Evolutionary conservation across 1,140 invertebrate genomes (phyloP), one percentile per base, ranked within the genome.

Genomic region (Macrobrachium rosenbergii): DNA sequence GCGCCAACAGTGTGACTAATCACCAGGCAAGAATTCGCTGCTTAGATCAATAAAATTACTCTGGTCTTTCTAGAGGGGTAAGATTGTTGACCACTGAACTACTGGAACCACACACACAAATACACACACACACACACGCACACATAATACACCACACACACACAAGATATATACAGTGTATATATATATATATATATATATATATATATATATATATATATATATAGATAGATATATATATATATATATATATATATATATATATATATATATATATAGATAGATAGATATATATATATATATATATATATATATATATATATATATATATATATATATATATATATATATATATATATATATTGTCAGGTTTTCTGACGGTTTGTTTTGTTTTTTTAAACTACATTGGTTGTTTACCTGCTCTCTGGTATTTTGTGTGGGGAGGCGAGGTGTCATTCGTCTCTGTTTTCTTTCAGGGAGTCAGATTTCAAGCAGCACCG

Each of bases 121-220:
- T 67, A 67, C 12, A 67, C 21, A 67, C 3, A 67, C 12, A 67
- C 12, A 67, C 12, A 67, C 12, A 67, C 12, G 12, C 12, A n/a
- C 12, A 67, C n/a, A n/a, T n/a, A n/a, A n/a, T n/a, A n/a, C n/a
- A n/a, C n/a, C 12, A 67, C 12, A 67, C 12, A 67, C 12, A 67
- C 6, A n/a, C 21, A n/a, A 5, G 12, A 5, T 28, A 28, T 67
- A 28, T 67, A 28, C 16, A 67, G 0, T 67, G 5, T n/a, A 67
- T n/a, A 21, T n/a, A 67, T 23, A 72, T 72, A 28, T 72, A 21
- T 72, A 28, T 72, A 21, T 72, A 72, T 72, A 17, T 72, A 28
- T 72, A 28, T 72, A 28, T 23, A 28, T 10, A 11, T 72, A 28
- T 28, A 28, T 23, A 28, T 28, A 28, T 72, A 8, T 72, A 28